Percentiles rank a stretch among this genome's conserved stretches.
Evolutionary conservation across 2,888 invertebrate genomes (phyloP).

Genomic region (Lochmaea crataegi): DNA sequence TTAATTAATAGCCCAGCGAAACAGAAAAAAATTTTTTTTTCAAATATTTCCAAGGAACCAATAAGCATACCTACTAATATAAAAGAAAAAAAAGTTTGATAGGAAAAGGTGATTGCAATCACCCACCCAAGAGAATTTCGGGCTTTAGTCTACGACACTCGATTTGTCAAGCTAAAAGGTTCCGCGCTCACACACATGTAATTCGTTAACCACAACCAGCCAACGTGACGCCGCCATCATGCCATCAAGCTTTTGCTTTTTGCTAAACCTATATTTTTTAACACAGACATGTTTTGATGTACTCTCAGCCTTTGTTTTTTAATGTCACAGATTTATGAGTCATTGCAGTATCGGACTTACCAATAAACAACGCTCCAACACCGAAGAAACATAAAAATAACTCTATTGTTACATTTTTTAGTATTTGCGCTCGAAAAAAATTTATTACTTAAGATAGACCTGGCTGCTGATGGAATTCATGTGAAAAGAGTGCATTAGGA

Average conservation of each 20-base stretch:
- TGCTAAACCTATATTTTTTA: conserved; percentile 62
- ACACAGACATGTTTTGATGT: conserved; percentile 64
- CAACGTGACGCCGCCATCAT: conserved; percentile 64
- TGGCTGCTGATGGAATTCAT: no score
- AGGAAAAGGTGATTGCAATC: conserved; percentile 58
- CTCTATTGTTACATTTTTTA: background rate
- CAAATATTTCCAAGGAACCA: conserved; percentile 35
- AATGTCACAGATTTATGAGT: conserved; percentile 62
- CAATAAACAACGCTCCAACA: background rate
- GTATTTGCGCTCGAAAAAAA: background rate
- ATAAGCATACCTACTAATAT: conserved; percentile 29
- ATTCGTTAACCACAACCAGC: conserved; percentile 65
- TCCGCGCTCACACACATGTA: conserved; percentile 62
- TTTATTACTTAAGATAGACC: no score
- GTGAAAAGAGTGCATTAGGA: no score
- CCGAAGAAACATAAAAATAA: background rate
- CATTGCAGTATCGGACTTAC: conserved; percentile 28
- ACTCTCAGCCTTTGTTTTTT: conserved; percentile 62
- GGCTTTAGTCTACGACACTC: conserved; percentile 58
- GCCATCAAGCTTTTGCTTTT: conserved; percentile 60
- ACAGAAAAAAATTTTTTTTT: background rate
- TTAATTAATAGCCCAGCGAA: background rate
- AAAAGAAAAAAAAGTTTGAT: conserved; percentile 50
- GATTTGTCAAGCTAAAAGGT: conserved; percentile 66
- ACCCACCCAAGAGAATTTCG: conserved; percentile 58